phyloP scores from a whole-genome alignment of 2,888 invertebrate genomes.

The Altica lythri region DNA sequence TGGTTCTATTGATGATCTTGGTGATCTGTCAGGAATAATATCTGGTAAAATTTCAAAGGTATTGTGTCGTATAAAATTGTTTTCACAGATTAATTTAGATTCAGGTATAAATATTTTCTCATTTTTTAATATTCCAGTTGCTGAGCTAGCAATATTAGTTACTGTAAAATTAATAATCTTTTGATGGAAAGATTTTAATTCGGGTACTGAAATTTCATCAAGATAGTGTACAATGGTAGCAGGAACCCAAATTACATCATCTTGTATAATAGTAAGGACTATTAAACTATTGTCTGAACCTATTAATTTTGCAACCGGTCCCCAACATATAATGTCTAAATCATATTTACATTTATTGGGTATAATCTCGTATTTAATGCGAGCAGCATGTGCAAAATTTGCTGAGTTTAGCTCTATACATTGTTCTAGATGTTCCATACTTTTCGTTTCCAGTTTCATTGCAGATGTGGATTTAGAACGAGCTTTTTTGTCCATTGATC shows the following conservation, averaged over 20 bases:
- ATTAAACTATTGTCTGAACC: no score
- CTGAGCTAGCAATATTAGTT: slow-evolving; percentile 25
- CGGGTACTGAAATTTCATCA: slow-evolving; percentile 33
- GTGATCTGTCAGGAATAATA: neutral
- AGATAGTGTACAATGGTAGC: slow-evolving; percentile 40
- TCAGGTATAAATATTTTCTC: slow-evolving; percentile 12
- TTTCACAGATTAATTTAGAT: no score
- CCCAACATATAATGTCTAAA: slow-evolving; percentile 44
- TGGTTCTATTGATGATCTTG: neutral
- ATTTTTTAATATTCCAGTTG: slow-evolving; percentile 12
- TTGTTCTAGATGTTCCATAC: no score
- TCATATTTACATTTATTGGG: slow-evolving; percentile 39
- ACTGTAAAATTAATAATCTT: slow-evolving; percentile 38
- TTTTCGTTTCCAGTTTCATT: neutral
- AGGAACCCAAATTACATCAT: slow-evolving; percentile 40
- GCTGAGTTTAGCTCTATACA: slow-evolving; percentile 29
- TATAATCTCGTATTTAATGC: slow-evolving; percentile 42
- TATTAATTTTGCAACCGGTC: slow-evolving; percentile 37
- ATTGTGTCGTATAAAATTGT: no score
- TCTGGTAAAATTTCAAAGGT: no score
- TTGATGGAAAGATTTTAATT: slow-evolving; percentile 34
- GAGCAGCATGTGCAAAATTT: slow-evolving; percentile 31
- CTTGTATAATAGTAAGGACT: slow-evolving; percentile 35
- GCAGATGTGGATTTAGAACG: neutral
- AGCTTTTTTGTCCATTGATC: slow-evolving; percentile 2